Percentiles rank a stretch among this genome's conserved stretches.
phyloP scores from a whole-genome alignment of 2,797 vertebrate species.

The Furcifer pardalis region DNA sequence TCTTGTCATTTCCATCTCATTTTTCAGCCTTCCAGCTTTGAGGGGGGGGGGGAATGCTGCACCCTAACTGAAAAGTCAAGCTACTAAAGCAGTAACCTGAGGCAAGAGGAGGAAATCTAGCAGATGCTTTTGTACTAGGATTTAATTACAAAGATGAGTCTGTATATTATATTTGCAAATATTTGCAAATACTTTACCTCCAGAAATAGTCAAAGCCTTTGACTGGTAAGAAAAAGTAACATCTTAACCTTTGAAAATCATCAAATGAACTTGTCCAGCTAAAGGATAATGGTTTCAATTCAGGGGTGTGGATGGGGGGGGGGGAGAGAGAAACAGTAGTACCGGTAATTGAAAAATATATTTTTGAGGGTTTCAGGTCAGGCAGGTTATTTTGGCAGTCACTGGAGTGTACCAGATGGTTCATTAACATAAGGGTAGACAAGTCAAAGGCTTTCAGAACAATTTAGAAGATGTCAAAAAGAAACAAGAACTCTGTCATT shows the following conservation, averaged over 20 bases:
- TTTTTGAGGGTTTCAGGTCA: constrained; percentile 75
- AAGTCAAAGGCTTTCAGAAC: constrained; percentile 83
- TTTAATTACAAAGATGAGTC: neutral
- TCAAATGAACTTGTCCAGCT: constrained; percentile 80
- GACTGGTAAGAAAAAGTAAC: constrained; percentile 12
- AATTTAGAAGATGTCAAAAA: constrained; percentile 84
- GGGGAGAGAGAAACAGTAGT: constrained; percentile 85
- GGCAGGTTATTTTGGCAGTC: constrained; percentile 77
- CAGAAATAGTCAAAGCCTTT: constrained; percentile 2
- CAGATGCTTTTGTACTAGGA: neutral
- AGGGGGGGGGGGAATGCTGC: neutral
- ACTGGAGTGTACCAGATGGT: constrained; percentile 87
- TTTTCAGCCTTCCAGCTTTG: neutral
- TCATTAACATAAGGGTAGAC: constrained; percentile 84
- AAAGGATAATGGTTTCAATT: constrained; percentile 87
- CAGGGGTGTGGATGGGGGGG: constrained; percentile 53
- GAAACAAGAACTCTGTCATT: constrained; percentile 88
- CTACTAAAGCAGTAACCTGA: neutral
- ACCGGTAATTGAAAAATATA: constrained; percentile 87
- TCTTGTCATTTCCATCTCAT: neutral
- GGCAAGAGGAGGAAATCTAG: neutral
- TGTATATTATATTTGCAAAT: neutral
- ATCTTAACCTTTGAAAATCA: constrained; percentile 67
- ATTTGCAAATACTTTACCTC: neutral
- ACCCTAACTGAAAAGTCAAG: neutral